These are phyloP conservation scores for Parasteatoda lunata DNA, from an alignment of 2,888 invertebrate genomes.

Conservation along the genomic window DNA sequence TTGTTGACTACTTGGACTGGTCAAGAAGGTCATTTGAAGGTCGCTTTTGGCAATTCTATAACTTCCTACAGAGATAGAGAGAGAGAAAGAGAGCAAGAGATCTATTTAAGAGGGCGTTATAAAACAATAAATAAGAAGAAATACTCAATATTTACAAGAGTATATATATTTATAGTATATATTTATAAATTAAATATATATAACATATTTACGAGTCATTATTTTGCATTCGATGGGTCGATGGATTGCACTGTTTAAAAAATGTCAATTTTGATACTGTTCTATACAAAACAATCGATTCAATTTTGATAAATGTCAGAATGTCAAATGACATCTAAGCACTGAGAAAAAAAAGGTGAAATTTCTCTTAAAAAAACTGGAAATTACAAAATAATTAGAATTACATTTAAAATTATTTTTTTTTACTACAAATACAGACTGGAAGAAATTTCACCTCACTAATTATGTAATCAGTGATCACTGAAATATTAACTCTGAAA, in stretches of 20 bases:
- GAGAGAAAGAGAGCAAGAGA: conserved; percentile 45
- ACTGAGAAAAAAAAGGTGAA: conserved; percentile 47
- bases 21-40: background rate
- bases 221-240: conserved; percentile 48
- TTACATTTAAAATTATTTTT: conserved; percentile 22
- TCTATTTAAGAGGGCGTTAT: conserved; percentile 41
- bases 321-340: conserved; percentile 28
- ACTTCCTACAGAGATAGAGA: conserved; percentile 33
- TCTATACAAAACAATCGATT: conserved; percentile 30
- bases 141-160: conserved; percentile 63
- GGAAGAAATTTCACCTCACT: conserved; percentile 65
- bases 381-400: conserved; percentile 37
- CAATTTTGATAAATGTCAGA: background rate
- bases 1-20: background rate
- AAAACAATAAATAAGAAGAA: conserved; percentile 59
- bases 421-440: conserved; percentile 63
- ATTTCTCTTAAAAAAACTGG: conserved; percentile 26
- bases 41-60: background rate
- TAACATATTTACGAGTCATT: conserved; percentile 37
- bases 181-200: conserved; percentile 39
- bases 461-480: conserved; percentile 65
- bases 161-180: conserved; percentile 29
- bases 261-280: conserved; percentile 38
- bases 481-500: conserved; percentile 65
- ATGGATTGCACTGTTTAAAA: conserved; percentile 21